Percentiles rank a stretch among this genome's conserved stretches.
Conservation (phyloP, 2,113 vertebrate species). For the zebrafish (Danio rerio) region DNA sequence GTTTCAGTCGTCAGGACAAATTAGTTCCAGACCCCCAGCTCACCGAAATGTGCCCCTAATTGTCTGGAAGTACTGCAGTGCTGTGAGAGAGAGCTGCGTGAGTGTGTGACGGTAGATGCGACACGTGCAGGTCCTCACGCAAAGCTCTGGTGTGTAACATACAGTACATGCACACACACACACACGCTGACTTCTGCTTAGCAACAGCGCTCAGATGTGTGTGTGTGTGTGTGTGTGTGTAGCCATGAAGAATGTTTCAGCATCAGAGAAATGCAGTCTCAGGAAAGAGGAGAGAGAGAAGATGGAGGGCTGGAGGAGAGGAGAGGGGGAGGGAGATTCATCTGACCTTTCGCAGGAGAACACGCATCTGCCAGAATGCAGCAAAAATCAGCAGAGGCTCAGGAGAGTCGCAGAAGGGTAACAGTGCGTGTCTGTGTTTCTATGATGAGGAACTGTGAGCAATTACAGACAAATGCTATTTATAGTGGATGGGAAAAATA, state of each 20-base stretch:
- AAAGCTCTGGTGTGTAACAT: not conserved
- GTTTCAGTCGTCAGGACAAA: constrained; percentile 61
- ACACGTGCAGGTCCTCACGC: not conserved
- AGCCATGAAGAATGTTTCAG: constrained; percentile 9
- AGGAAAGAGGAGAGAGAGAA: constrained; percentile 8
- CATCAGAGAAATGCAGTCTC: constrained; percentile 40
- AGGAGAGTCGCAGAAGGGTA: constrained; percentile 13
- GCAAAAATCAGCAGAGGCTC: not conserved
- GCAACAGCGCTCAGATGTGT: constrained; percentile 49
- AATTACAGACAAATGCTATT: not conserved
- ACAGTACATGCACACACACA: constrained; percentile 11
- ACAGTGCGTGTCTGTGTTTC: not conserved
- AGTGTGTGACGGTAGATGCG: not conserved
- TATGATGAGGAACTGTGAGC: not conserved
- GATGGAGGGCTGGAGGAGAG: not conserved
- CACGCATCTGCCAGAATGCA: constrained; percentile 37
- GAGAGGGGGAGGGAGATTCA: constrained; percentile 24
- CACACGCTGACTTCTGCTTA: constrained; percentile 46
- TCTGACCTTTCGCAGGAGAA: constrained; percentile 51
- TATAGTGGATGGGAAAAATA: not conserved
- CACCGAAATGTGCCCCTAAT: constrained; percentile 46
- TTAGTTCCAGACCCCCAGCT: constrained; percentile 63
- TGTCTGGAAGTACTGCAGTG: constrained; percentile 45
- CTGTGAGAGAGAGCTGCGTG: constrained; percentile 27
- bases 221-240: too few relatives aligned